Evolutionary conservation across 2,797 vertebrate genomes (phyloP), one percentile per base, ranked within the genome.

Genomic region (Schizopygopsis malacanthus): DNA sequence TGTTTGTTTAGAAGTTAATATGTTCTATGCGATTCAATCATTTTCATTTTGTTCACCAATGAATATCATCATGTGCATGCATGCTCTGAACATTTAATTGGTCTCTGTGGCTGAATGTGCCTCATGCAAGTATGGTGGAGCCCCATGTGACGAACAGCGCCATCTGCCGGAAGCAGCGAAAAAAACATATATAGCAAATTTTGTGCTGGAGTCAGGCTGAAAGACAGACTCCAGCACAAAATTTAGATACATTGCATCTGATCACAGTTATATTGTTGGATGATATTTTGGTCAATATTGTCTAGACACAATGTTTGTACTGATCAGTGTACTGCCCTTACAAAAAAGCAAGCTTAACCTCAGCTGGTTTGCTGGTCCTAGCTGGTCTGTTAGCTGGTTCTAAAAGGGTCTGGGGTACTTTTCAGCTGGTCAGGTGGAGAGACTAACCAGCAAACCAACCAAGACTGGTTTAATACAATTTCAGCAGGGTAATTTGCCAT

Each of bases 141-240:
- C 86, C 63, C 79, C 79, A 39, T 90, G 70, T 94, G 88, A 92
- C 86, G 72, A 94, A 93, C 86, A 93, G 93, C 86, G 86, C 92
- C 93, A 93, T 94, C 95, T 96, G 91, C 93, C 93, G 95, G 79
- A 80, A 9, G 82, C 10, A 61, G 10, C 0, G 20, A 11, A n/a
- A 12, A n/a, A 37, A 69, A 56, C 18, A 11, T 2, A 25, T 22
- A 22, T n/a, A n/a, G 45, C 56, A 5, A 63, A 41, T 20, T 11
- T 33, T 16, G 16, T 41, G 15, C 11, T 56, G 4, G 2, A 33
- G 33, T 33, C 33, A 33, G 33, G 33, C 33, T 33, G 33, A 33
- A 33, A 33, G 33, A 33, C 33, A 33, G 33, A 33, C 33, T 2
- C 33, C 33, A 33, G 33, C 33, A 33, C 33, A 33, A 33, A 2